Evolutionary conservation across 1,140 invertebrate species (phyloP), one percentile per base, ranked within the genome.

Genomic region (Diorhabda carinulata): DNA sequence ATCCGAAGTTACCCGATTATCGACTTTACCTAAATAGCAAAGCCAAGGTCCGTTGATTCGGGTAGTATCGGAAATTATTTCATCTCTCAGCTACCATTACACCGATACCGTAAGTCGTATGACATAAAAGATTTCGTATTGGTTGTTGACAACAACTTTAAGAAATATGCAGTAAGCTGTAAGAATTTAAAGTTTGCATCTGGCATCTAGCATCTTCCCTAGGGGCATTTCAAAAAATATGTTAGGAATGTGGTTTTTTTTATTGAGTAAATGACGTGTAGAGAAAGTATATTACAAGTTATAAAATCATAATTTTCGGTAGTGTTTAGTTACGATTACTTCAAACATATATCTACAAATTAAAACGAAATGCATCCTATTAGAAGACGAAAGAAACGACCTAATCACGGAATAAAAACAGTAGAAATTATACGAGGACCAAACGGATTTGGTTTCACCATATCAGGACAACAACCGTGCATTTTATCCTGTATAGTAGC

Each of bases 381-480:
- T 77, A 84, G 92, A 72, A 83, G 92, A 70, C 87, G 91, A 73
- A 93, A 94, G 81, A 92, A 93, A 79, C 84, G 91, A 58, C 88
- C 90, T 4, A 91, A 89, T 75, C 89, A 93, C 78, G 90, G 91
- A 4, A 90, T 95, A 25, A 88, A 93, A 62, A 92, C 90, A 3
- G 92, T 97, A 25, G 93, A 97, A 77, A 88, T 98, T 5, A 85
- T 88, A 1, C 85, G 95, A 66, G 93, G 95, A 2, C 85, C 88
- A 68, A 92, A 92, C 76, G 94, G 94, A 5, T 96, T 93, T 81
- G 94, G 94, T 5, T 96, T 96, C 77, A 96, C 94, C 8, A 95
- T 96, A 72, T 95, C 94, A n/a, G 94, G 94, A 0, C 93, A 97
- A 76, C 91, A 93, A 74, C 94, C 94, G 0, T 96, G 94, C 80